Percentiles rank a stretch among this genome's conserved stretches.
Evolutionary conservation across 2,113 vertebrate species (phyloP).

Genomic region (Gasterosteus nipponicus): DNA sequence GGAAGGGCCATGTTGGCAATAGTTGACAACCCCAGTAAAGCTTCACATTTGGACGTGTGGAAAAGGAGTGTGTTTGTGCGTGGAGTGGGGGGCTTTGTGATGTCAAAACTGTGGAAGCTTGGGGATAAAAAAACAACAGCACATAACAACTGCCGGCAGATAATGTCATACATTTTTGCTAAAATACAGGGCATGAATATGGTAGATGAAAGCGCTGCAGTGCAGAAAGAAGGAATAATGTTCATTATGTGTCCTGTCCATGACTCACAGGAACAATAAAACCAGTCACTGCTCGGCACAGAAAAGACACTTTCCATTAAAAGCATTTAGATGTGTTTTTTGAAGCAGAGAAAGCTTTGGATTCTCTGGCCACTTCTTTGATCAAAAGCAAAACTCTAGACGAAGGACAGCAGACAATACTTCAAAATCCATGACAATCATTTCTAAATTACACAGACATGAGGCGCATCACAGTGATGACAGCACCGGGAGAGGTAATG

Average conservation of each 20-base stretch:
- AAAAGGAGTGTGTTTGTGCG: conserved; percentile 43
- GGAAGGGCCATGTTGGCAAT: conserved; percentile 66
- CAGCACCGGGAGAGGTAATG: neutral
- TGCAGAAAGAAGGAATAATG: conserved; percentile 33
- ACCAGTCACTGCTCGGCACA: conserved; percentile 16
- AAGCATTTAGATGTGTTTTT: conserved; percentile 2
- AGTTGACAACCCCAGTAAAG: conserved; percentile 71
- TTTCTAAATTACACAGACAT: neutral
- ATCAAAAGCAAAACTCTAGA: conserved; percentile 29
- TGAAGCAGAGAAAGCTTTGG: conserved; percentile 16
- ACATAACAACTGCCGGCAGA: conserved; percentile 65
- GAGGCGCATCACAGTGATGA: conserved; percentile 9
- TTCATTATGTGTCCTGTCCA: conserved; percentile 48
- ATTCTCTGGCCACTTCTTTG: conserved; percentile 20
- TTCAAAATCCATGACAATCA: conserved; percentile 4
- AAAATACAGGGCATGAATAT: conserved; percentile 56
- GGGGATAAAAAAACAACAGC: conserved; percentile 17
- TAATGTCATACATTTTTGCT: conserved; percentile 75
- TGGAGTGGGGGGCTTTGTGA: conserved; percentile 49
- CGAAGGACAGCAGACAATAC: neutral
- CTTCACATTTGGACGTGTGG: conserved; percentile 56
- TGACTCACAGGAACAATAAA: conserved; percentile 34
- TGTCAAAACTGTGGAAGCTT: conserved; percentile 65
- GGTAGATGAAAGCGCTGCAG: conserved; percentile 39
- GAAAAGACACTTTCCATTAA: conserved; percentile 35